phyloP scores from a whole-genome alignment of 2,113 vertebrate species.

The Malurus cyaneus region DNA sequence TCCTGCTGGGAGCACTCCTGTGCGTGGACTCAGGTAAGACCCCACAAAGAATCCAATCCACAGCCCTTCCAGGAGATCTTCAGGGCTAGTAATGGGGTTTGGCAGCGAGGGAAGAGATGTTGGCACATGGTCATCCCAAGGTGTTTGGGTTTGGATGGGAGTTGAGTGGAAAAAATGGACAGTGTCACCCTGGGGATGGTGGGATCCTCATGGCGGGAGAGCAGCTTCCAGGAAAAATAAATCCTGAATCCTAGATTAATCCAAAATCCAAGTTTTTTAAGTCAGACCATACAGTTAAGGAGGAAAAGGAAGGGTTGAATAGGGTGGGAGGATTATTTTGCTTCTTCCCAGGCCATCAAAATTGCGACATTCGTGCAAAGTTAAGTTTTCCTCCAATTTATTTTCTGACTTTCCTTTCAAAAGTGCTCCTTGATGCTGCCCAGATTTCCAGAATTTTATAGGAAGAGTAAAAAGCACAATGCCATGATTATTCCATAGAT shows the following conservation, averaged over 20 bases:
- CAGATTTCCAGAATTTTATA: not conserved
- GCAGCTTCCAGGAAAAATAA: not conserved
- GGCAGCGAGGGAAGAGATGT: not conserved
- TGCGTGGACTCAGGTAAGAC: slow-evolving; percentile 51
- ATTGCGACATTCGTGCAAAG: not conserved
- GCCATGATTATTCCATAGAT: not conserved
- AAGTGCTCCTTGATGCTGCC: rapidly evolving
- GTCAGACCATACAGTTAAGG: rapidly evolving
- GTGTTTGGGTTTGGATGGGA: rapidly evolving
- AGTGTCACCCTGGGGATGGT: not conserved
- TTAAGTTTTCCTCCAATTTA: not conserved
- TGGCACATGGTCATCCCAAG: rapidly evolving
- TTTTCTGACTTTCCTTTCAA: not conserved
- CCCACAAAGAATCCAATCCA: rapidly evolving
- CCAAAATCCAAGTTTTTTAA: not conserved
- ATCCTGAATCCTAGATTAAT: not conserved
- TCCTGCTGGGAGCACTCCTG: slow-evolving; percentile 34
- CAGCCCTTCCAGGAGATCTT: rapidly evolving
- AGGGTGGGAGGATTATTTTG: not conserved
- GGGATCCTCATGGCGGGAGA: not conserved
- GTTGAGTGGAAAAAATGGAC: not conserved
- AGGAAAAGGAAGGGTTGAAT: not conserved
- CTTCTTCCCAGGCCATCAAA: not conserved
- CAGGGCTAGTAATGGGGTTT: not conserved
- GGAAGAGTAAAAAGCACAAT: not conserved